Conservation (phyloP, 1,140 invertebrate genomes). For the Protaetia brevitarsis region DNA sequence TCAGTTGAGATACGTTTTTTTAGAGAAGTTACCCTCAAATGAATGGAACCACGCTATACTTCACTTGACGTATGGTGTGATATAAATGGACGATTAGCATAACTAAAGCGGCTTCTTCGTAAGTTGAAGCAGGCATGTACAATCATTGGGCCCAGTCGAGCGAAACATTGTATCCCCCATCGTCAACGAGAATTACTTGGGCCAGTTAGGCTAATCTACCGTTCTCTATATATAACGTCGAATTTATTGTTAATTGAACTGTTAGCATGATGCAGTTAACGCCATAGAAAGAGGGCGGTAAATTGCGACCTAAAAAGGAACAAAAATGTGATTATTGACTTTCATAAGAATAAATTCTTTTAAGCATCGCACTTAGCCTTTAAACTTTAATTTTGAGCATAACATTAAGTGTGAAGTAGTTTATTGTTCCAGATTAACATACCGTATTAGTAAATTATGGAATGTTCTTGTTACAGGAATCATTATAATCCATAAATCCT, state of each 20-base stretch:
- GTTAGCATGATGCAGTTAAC: not conserved
- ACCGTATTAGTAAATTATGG: too few relatives aligned
- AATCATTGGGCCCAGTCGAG: not conserved
- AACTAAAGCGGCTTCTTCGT: not conserved
- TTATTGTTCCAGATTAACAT: too few relatives aligned
- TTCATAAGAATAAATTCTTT: too few relatives aligned
- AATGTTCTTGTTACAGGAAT: too few relatives aligned
- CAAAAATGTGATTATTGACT: too few relatives aligned
- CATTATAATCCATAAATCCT: too few relatives aligned
- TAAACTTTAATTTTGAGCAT: too few relatives aligned
- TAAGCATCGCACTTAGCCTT: too few relatives aligned
- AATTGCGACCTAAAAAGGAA: too few relatives aligned
- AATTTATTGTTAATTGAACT: slow-evolving; percentile 2
- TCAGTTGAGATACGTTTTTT: too few relatives aligned
- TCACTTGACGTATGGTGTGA: not conserved
- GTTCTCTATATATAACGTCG: not conserved
- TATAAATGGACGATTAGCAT: not conserved
- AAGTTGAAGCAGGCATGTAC: not conserved
- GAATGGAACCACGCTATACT: not conserved
- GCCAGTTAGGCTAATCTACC: not conserved
- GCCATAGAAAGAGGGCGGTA: not conserved
- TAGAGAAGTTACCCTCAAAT: not conserved
- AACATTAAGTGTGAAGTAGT: too few relatives aligned
- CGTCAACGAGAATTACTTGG: not conserved
- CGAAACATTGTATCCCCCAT: not conserved